Conservation (phyloP, 2,113 vertebrate genomes). For the Eublepharis macularius region DNA sequence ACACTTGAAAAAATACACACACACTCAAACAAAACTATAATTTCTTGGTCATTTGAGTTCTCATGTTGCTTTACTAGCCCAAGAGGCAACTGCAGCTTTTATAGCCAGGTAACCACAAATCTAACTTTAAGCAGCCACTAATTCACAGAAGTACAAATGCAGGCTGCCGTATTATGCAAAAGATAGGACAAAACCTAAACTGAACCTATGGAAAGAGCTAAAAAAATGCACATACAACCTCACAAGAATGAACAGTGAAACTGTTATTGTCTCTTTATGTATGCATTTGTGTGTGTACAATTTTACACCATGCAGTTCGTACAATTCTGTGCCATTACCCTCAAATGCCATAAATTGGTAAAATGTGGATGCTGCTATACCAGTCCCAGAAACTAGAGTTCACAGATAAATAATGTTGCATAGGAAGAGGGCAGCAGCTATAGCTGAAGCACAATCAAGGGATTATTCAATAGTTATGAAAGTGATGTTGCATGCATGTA, state of each 20-base stretch:
- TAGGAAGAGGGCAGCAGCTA: not conserved
- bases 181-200: not conserved
- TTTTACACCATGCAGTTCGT: not conserved
- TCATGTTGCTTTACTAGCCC: not conserved
- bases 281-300: not conserved
- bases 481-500: not conserved
- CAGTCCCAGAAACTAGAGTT: not conserved
- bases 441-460: not conserved
- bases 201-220: not conserved
- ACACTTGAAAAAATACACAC: not conserved
- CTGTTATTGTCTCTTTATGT: not conserved
- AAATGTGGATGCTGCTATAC: not conserved
- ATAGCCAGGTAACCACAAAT: not conserved
- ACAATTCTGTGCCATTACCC: not conserved
- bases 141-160: not conserved
- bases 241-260: not conserved
- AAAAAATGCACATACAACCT: not conserved
- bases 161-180: not conserved
- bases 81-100: not conserved
- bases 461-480: not conserved
- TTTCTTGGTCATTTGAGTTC: not conserved
- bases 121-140: not conserved
- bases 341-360: not conserved
- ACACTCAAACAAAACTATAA: not conserved
- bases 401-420: not conserved